Evolutionary conservation across 2,113 vertebrate species (phyloP).

Genomic region (Anseranas semipalmata): DNA sequence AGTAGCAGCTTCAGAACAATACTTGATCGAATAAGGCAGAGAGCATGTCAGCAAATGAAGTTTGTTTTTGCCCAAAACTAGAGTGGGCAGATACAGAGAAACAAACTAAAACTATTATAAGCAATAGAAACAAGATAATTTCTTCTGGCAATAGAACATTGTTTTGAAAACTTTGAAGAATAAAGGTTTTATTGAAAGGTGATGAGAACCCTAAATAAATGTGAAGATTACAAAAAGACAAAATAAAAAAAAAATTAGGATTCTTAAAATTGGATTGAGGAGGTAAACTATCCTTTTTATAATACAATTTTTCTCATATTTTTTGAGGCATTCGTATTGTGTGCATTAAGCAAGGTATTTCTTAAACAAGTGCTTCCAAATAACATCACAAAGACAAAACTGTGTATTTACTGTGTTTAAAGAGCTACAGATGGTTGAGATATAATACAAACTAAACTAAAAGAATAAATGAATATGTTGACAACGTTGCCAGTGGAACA

Average conservation of each 20-base stretch:
- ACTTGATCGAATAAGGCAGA: slow-evolving; percentile 34
- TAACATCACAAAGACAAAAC: not conserved
- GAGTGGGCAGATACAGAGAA: slow-evolving; percentile 57
- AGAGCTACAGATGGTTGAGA: not conserved
- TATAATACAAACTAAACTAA: not conserved
- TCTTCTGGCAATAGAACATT: slow-evolving; percentile 37
- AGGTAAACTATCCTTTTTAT: not conserved
- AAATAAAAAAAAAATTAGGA: not conserved
- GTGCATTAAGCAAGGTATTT: not conserved
- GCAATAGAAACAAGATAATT: slow-evolving; percentile 60
- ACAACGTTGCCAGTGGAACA: not conserved
- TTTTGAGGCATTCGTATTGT: not conserved
- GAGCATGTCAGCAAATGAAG: slow-evolving; percentile 50
- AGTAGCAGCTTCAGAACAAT: slow-evolving; percentile 1
- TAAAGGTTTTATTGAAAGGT: not conserved
- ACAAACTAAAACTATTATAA: slow-evolving; percentile 50
- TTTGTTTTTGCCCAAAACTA: slow-evolving; percentile 31
- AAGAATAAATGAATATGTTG: not conserved
- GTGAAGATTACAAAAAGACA: not conserved
- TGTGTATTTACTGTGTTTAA: not conserved
- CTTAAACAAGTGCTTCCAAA: not conserved
- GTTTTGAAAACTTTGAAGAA: slow-evolving; percentile 60
- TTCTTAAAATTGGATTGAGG: not conserved
- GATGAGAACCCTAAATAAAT: not conserved
- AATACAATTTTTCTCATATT: not conserved